These are phyloP conservation scores for Betta splendens DNA, from an alignment of 2,797 vertebrate species.

Conservation along the genomic window DNA sequence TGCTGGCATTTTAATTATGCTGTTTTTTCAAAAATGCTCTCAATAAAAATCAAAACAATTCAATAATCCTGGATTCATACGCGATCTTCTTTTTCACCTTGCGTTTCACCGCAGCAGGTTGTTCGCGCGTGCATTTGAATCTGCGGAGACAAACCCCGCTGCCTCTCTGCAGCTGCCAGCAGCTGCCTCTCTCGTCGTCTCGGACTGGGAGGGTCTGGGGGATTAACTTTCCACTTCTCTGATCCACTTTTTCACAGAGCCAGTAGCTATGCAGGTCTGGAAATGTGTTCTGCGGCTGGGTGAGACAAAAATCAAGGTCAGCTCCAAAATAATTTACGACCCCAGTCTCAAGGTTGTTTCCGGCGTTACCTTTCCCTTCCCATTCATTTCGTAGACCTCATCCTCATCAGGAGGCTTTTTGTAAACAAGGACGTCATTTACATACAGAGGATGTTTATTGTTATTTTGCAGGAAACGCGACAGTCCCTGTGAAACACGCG, in stretches of 20 bases:
- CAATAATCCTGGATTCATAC: no score
- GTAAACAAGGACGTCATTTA: conserved; percentile 54
- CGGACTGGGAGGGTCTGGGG: conserved; percentile 65
- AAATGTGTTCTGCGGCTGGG: conserved; percentile 65
- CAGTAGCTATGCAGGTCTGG: conserved; percentile 66
- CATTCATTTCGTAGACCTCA: conserved; percentile 50
- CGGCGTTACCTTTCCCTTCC: conserved; percentile 50
- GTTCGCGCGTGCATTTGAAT: conserved; percentile 36
- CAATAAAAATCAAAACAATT: no score
- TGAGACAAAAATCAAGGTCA: conserved; percentile 70
- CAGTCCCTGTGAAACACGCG: conserved; percentile 2
- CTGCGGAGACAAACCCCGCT: conserved; percentile 51
- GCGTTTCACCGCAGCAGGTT: conserved; percentile 31
- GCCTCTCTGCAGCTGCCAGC: conserved; percentile 51
- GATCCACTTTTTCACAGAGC: conserved; percentile 77
- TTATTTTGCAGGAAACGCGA: conserved; percentile 34
- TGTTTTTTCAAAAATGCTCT: no score
- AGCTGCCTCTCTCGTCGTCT: conserved; percentile 31
- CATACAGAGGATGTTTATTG: conserved; percentile 36
- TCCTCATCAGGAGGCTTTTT: conserved; percentile 41
- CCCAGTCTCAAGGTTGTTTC: conserved; percentile 64
- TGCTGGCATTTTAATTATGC: no score
- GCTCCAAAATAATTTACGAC: conserved; percentile 60
- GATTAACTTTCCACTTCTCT: conserved; percentile 77
- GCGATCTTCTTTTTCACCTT: no score